Base-by-base conservation (phyloP, 1,140 invertebrate species). In the Camponotus pennsylvanicus region DNA sequence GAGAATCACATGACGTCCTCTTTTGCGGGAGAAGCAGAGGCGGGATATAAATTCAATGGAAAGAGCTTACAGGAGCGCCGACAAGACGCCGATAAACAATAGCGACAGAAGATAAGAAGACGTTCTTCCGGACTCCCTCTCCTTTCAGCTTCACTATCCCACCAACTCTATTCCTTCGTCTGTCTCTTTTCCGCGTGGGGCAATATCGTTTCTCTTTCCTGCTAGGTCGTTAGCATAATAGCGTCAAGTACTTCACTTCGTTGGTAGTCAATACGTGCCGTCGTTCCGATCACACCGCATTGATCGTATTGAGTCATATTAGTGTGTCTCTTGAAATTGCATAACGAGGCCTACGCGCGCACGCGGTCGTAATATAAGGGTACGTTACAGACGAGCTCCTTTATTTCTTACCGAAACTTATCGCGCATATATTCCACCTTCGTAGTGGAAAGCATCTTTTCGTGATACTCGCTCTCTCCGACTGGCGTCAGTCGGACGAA, bases 151-250 rank as follows among this genome's bases (percentile, higher is more conserved):
- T 42, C 34, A 70, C 52, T 21, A 52, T 45, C 73, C 52, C 21
- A 34, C 49, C 32, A 32, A 27, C 34, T n/a, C 1, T 45, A 15
- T 71, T n/a, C 21, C 42, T 34, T 21, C 79, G 21, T 59, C 27
- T 8, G 7, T 80, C 57, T 55, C n/a, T 27, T 61, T 45, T 45
- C 11, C 42, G 27, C 32, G 27, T 79, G 21, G 2, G 52, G 7
- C 45, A 13, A 52, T 9, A 8, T 75, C 27, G 18, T 15, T 34
- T 82, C 63, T 63, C 11, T 90, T 61, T 70, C 64, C 5, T 78
- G 85, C 76, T 76, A 66, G 77, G 91, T 92, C 89, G 89, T 91
- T 92, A 92, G 92, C 93, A 93, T 94, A 94, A 93, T 94, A 94
- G 93, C 91, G 88, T 91, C 89, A 92, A 93, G 91, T 93, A 92